A percentile compares a stretch with the other conserved stretches of the same genome.
Evolutionary conservation across 2,888 invertebrate species (phyloP).

Genomic region (Biston stratarius): DNA sequence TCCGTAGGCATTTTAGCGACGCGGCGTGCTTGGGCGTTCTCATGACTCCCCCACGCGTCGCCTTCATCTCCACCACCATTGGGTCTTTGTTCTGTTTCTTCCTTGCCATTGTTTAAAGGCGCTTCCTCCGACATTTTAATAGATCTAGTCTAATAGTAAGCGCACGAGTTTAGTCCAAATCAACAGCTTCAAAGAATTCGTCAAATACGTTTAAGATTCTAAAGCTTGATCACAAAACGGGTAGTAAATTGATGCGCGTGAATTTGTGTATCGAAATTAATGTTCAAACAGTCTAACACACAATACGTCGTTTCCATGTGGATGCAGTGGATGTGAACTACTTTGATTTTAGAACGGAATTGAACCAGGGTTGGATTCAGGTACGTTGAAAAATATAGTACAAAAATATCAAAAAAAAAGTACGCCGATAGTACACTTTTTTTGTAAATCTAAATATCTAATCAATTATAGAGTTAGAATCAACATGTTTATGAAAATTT

Average conservation of each 20-base stretch:
- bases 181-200: neutral
- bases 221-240: neutral
- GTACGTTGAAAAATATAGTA: too few species aligned
- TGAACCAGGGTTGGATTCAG: too few species aligned
- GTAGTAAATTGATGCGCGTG: neutral
- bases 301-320: neutral
- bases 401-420: too few species aligned
- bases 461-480: too few species aligned
- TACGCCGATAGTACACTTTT: too few species aligned
- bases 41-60: slow-evolving; percentile 80
- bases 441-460: too few species aligned
- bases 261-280: neutral
- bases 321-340: neutral
- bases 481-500: too few species aligned
- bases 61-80: slow-evolving; percentile 80
- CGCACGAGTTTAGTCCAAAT: neutral
- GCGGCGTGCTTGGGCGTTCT: slow-evolving; percentile 70
- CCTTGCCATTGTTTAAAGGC: slow-evolving; percentile 66
- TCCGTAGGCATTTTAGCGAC: slow-evolving; percentile 88
- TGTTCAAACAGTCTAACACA: neutral
- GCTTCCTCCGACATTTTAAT: slow-evolving; percentile 68
- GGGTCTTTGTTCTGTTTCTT: slow-evolving; percentile 75
- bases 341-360: too few species aligned
- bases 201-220: neutral
- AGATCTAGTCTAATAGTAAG: neutral